These are phyloP conservation scores for Tachyglossus aculeatus DNA, from an alignment of 2,797 vertebrate species.

Conservation along the genomic window DNA sequence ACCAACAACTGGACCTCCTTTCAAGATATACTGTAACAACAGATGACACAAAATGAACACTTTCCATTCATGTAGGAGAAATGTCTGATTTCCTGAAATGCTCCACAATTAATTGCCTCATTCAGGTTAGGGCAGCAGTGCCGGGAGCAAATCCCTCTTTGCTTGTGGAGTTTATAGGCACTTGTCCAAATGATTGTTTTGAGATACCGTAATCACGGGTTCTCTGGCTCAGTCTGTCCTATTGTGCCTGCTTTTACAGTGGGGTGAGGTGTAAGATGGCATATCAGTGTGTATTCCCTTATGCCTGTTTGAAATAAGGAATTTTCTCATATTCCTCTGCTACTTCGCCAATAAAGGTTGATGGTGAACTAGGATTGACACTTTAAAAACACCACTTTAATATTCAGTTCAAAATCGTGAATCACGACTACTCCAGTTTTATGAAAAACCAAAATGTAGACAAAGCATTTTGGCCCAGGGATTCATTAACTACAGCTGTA, in stretches of 20 bases:
- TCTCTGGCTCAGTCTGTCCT: background rate
- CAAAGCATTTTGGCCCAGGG: background rate
- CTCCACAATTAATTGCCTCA: background rate
- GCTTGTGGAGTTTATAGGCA: background rate
- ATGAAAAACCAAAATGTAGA: background rate
- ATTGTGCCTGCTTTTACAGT: background rate
- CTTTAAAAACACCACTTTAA: background rate
- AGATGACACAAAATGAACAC: too few species aligned
- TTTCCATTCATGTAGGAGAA: background rate
- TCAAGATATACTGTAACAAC: too few species aligned
- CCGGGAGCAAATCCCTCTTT: background rate
- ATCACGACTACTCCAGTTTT: background rate
- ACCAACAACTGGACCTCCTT: too few species aligned
- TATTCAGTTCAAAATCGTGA: fast-evolving
- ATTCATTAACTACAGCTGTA: background rate
- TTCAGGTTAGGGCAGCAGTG: background rate
- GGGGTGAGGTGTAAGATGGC: background rate
- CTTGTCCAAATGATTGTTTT: background rate
- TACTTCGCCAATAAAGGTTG: fast-evolving
- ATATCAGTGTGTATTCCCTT: background rate
- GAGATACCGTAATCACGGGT: background rate
- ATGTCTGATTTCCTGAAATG: background rate
- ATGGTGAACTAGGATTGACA: background rate
- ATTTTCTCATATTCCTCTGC: too few species aligned
- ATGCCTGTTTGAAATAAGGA: background rate